These are phyloP conservation scores for Homalodisca vitripennis DNA, from an alignment of 1,140 invertebrate species.

Conservation along the genomic window DNA sequence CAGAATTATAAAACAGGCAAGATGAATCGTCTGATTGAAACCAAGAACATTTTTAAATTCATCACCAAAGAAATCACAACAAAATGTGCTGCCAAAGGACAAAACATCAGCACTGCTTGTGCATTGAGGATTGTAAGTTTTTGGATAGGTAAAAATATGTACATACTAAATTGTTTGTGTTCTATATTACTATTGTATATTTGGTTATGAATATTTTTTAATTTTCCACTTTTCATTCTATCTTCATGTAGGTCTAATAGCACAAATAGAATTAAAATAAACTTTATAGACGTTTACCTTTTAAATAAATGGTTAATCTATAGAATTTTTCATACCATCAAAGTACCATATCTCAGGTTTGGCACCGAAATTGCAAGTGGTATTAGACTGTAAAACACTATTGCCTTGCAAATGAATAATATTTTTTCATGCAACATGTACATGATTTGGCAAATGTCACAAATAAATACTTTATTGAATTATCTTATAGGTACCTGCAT, in stretches of 20 bases:
- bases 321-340: no score
- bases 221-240: neutral
- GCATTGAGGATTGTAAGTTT: constrained; percentile 18
- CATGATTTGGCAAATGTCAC: no score
- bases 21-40: constrained; percentile 26
- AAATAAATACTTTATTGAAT: no score
- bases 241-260: neutral
- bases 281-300: no score
- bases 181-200: neutral
- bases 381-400: no score
- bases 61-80: constrained; percentile 17
- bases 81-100: constrained; percentile 13
- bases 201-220: neutral
- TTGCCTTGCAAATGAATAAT: no score
- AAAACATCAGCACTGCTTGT: neutral
- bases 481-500: no score
- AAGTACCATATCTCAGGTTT: no score
- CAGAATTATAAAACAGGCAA: no score
- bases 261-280: no score
- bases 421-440: no score
- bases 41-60: constrained; percentile 15
- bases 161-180: neutral
- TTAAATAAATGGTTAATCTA: neutral
- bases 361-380: no score
- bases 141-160: neutral